Evolutionary conservation across 2,113 vertebrate species (phyloP), one percentile per base, ranked within the genome.

Genomic region (Emydocephalus ijimae): DNA sequence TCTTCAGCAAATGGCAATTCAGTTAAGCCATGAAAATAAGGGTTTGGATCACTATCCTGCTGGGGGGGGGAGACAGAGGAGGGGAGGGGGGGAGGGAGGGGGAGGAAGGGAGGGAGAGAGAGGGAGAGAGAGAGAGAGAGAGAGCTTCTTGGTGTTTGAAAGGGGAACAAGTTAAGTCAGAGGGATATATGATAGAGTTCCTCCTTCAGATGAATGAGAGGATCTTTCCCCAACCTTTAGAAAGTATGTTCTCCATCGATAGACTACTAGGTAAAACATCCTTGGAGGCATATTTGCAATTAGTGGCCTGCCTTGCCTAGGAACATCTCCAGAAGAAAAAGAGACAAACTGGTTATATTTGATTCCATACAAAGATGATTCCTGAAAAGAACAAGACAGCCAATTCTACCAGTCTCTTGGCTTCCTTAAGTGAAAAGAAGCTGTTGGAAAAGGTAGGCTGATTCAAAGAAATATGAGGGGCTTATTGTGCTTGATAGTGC

Each of bases 401-500:
- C 85, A 39, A 14, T 90, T 89, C 8, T 95, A 95, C 95, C 96
- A 15, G 61, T 14, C 26, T 15, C 52, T 85, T 43, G 1, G 55
- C 29, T 10, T 10, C 12, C 55, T 57, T 18, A 59, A 59, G 74
- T 11, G 52, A 52, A 29, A 61, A 87, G 85, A 7, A 0, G 0
- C 2, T 15, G 12, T 52, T 5, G 12, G 15, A 52, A 18, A 34
- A 4, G 52, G 9, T 56, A 85, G 86, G 29, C 0, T 0, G 91
- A 90, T 55, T 88, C 89, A 52, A 57, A 87, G 56, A 52, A 57
- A 88, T 12, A 57, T 43, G 21, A 92, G 14, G 7, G 1, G 88
- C 94, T 96, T 93, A 96, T 95, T 93, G 92, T 12, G 52, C 91
- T 92, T 95, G 95, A 96, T 45, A 0, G 39, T 15, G 0, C 95